These are phyloP conservation scores for Pantala flavescens DNA, from an alignment of 1,140 invertebrate genomes.

Conservation along the genomic window DNA sequence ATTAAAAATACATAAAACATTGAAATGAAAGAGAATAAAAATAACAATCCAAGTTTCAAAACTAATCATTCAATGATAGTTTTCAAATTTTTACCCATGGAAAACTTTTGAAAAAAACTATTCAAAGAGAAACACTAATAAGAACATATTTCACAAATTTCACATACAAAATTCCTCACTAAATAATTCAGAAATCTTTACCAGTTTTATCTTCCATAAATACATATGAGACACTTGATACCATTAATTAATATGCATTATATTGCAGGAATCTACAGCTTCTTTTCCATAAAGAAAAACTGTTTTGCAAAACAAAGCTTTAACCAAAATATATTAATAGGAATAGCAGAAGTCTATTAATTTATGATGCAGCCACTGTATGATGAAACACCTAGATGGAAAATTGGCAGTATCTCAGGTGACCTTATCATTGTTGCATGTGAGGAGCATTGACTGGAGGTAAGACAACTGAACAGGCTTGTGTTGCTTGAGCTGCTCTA, in stretches of 20 bases:
- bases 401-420: neutral
- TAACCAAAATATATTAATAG: neutral
- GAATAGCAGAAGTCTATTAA: neutral
- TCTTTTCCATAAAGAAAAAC: neutral
- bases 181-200: neutral
- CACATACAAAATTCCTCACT: neutral
- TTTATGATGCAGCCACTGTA: neutral
- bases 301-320: neutral
- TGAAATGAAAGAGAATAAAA: too few species aligned
- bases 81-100: too few species aligned
- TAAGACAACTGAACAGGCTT: slow-evolving; percentile 85
- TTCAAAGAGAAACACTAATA: too few species aligned
- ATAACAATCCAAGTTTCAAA: too few species aligned
- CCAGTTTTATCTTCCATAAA: neutral
- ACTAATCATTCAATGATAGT: too few species aligned
- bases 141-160: too few species aligned
- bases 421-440: neutral
- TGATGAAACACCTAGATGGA: neutral
- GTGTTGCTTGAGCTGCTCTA: slow-evolving; percentile 72
- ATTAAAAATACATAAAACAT: too few species aligned
- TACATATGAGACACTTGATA: neutral
- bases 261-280: neutral
- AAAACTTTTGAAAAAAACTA: too few species aligned
- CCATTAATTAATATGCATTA: neutral
- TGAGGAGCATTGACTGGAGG: slow-evolving; percentile 41